phyloP scores from a whole-genome alignment of 2,113 vertebrate genomes.

The Daboia siamensis region DNA sequence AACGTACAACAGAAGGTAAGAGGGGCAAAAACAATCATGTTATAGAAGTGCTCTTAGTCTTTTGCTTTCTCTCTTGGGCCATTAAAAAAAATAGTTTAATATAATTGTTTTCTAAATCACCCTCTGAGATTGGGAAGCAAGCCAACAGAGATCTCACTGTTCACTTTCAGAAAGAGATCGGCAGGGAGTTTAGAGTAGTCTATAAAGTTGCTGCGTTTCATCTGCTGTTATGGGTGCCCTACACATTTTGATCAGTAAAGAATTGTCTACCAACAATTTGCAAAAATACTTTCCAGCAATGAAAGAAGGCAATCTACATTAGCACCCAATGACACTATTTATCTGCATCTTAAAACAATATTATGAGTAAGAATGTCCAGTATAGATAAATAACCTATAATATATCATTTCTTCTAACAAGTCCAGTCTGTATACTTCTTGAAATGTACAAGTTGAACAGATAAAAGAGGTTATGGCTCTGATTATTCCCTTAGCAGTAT shows the following conservation, averaged over 20 bases:
- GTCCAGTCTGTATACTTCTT: not conserved
- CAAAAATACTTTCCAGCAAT: not conserved
- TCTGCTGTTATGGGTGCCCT: not conserved
- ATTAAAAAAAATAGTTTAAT: not conserved
- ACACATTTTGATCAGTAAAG: not conserved
- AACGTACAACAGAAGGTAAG: not conserved
- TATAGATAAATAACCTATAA: not conserved
- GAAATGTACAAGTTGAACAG: not conserved
- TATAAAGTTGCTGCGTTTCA: not conserved
- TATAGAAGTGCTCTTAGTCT: not conserved
- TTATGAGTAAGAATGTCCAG: not conserved
- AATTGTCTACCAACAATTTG: not conserved
- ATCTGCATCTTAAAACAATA: not conserved
- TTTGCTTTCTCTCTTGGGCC: not conserved
- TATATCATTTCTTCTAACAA: not conserved
- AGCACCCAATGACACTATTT: not conserved
- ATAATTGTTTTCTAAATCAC: not conserved
- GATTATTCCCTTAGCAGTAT: not conserved
- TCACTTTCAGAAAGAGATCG: not conserved
- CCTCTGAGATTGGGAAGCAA: not conserved
- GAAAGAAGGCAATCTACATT: not conserved
- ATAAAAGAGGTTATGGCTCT: not conserved
- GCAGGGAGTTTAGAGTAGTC: not conserved
- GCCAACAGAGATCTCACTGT: not conserved
- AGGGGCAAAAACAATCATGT: not conserved